Percentiles rank a stretch among this genome's conserved stretches.
phyloP scores from a whole-genome alignment of 2,797 vertebrate species.

The Sebastes wilsoni region DNA sequence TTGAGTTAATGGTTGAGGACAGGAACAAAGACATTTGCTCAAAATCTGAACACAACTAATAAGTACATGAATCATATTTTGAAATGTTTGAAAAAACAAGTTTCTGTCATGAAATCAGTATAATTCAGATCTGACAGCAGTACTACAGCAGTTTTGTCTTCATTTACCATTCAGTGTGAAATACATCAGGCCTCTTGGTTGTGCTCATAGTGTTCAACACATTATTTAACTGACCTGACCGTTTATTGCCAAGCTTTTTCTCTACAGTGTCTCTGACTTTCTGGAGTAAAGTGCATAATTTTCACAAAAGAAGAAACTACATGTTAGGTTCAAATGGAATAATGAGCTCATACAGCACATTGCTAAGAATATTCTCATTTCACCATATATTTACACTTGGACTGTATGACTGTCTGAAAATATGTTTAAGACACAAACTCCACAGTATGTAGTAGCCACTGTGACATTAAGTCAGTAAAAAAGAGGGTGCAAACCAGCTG shows the following conservation, averaged over 20 bases:
- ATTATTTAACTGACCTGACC: neutral
- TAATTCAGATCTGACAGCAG: constrained; percentile 1
- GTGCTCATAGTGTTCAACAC: neutral
- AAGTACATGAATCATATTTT: neutral
- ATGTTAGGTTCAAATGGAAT: constrained; percentile 29
- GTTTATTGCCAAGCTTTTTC: neutral
- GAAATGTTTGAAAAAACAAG: neutral
- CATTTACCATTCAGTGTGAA: constrained; percentile 9
- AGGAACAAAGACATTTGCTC: neutral
- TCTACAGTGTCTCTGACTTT: constrained; percentile 22
- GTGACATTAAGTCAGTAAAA: neutral
- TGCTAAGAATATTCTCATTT: neutral
- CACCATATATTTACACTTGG: constrained; percentile 16
- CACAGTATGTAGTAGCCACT: constrained; percentile 3
- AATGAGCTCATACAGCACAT: constrained; percentile 7
- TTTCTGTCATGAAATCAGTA: neutral
- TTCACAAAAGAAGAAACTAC: constrained; percentile 21
- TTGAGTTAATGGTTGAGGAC: neutral
- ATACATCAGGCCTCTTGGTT: constrained; percentile 10
- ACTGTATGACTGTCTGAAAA: neutral
- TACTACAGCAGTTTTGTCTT: constrained; percentile 57
- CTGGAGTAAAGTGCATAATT: constrained; percentile 61
- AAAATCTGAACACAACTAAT: neutral
- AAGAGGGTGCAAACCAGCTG: constrained; percentile 41
- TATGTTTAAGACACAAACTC: constrained; percentile 20